A percentile compares a stretch with the other conserved stretches of the same genome.
Evolutionary conservation across 2,113 vertebrate genomes (phyloP).

Genomic region (Tragelaphus scriptus): DNA sequence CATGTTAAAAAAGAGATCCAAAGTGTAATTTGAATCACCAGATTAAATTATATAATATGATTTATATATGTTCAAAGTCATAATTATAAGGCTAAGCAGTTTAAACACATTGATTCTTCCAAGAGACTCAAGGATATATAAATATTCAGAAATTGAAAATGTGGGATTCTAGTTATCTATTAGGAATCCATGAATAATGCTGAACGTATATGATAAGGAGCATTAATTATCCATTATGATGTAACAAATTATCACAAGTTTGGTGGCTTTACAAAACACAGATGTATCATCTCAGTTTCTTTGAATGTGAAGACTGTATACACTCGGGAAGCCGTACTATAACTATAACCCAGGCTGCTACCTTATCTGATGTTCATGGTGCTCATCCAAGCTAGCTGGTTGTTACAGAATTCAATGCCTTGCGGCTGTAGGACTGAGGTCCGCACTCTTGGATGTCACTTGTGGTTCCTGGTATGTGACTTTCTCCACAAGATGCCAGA

Average conservation of each 20-base stretch:
- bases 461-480: neutral
- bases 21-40: neutral
- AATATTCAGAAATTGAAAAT: neutral
- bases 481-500: neutral
- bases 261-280: neutral
- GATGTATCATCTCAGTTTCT: neutral
- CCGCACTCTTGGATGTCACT: neutral
- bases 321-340: neutral
- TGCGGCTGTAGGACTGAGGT: accelerated
- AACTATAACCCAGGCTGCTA: neutral
- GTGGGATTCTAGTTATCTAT: neutral
- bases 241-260: neutral
- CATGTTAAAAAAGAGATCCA: neutral
- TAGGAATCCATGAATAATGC: neutral
- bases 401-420: neutral
- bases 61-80: neutral
- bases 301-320: neutral
- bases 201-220: neutral
- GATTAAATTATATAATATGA: neutral
- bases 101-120: neutral
- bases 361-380: no score
- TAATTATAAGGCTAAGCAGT: neutral
- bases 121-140: neutral
- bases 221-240: neutral
- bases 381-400: neutral